Percentiles rank a stretch among this genome's conserved stretches.
Evolutionary conservation across 2,888 invertebrate species (phyloP).

Genomic region (Aspidiotus destructor): DNA sequence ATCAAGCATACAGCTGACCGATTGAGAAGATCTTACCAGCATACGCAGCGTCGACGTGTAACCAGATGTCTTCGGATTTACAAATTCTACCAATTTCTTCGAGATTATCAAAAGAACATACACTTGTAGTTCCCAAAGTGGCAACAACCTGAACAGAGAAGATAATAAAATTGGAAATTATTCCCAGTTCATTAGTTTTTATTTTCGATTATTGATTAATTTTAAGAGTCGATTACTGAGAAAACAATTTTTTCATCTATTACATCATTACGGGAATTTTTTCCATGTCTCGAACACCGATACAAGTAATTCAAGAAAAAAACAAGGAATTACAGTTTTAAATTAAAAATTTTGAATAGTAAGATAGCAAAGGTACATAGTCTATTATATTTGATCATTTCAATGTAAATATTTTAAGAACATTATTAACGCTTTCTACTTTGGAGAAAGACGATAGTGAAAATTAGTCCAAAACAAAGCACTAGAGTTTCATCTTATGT

Average conservation of each 20-base stretch:
- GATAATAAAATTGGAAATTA: neutral
- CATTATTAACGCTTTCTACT: conserved; percentile 62
- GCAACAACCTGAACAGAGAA: conserved; percentile 47
- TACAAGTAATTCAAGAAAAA: too few species aligned
- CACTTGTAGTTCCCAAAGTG: conserved; percentile 79
- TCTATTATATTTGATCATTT: neutral
- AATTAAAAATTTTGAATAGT: too few species aligned
- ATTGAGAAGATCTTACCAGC: conserved; percentile 48
- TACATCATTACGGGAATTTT: too few species aligned
- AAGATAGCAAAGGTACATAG: too few species aligned
- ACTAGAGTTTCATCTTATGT: too few species aligned
- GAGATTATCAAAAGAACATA: conserved; percentile 80
- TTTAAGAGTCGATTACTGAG: neutral
- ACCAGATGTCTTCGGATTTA: conserved; percentile 64
- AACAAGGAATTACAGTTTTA: too few species aligned
- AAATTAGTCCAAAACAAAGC: too few species aligned
- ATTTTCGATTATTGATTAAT: neutral
- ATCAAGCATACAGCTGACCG: too few species aligned
- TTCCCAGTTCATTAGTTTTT: too few species aligned
- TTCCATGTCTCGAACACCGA: too few species aligned
- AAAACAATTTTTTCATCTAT: too few species aligned
- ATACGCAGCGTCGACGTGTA: conserved; percentile 94
- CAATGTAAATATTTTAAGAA: neutral
- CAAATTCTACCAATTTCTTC: conserved; percentile 60
- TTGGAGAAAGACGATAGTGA: conserved; percentile 62